These are phyloP conservation scores for Toxostoma redivivum DNA, from an alignment of 2,113 vertebrate genomes.

Conservation along the genomic window DNA sequence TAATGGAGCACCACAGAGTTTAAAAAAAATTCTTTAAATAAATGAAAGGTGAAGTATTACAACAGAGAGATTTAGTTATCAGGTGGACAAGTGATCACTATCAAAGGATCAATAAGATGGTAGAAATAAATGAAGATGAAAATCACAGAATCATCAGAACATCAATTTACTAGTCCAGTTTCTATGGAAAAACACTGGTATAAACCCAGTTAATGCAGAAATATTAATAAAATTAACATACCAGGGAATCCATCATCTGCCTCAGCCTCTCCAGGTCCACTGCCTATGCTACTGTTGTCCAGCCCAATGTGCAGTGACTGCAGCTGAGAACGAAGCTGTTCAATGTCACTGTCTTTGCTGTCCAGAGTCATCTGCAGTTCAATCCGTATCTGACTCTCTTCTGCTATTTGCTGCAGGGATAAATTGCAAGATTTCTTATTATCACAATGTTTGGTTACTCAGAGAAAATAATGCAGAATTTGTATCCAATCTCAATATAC, in stretches of 20 bases:
- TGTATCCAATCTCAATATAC: background rate
- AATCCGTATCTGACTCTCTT: slow-evolving; percentile 92
- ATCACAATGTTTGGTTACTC: background rate
- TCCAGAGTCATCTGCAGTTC: slow-evolving; percentile 99
- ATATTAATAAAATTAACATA: slow-evolving; percentile 46
- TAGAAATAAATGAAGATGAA: background rate
- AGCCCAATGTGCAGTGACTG: slow-evolving; percentile 88
- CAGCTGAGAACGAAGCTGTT: slow-evolving; percentile 91
- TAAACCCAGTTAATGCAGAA: background rate
- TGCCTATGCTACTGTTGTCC: slow-evolving; percentile 90
- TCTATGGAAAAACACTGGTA: background rate
- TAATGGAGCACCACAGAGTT: background rate
- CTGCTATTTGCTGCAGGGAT: slow-evolving; percentile 86
- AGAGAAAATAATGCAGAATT: background rate
- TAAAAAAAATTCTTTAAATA: background rate
- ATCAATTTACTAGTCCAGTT: background rate
- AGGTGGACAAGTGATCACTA: background rate
- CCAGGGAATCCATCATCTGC: slow-evolving; percentile 89
- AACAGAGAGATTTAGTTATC: background rate
- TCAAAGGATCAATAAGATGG: background rate
- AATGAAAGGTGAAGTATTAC: background rate
- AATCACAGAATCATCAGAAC: background rate
- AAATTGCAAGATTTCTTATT: background rate
- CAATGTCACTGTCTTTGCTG: slow-evolving; percentile 99
- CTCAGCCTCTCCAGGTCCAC: slow-evolving; percentile 89